Evolutionary conservation across 2,113 vertebrate genomes (phyloP).

Genomic region (Sisor rabdophorus): DNA sequence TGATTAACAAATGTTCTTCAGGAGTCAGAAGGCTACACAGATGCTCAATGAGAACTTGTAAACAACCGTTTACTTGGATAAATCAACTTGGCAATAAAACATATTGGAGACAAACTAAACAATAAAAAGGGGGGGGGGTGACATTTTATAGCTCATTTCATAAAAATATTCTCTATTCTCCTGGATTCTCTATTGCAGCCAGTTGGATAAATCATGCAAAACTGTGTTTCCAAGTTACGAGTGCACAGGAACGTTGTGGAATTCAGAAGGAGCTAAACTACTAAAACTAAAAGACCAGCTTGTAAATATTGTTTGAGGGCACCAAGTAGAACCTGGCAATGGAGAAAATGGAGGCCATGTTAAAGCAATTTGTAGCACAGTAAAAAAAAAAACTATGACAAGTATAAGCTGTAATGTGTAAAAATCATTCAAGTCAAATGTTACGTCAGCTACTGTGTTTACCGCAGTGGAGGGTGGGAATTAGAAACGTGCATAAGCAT

Average conservation of each 20-base stretch:
- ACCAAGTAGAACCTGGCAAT: not conserved
- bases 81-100: not conserved
- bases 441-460: not conserved
- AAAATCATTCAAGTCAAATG: not conserved
- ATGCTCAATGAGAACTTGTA: not conserved
- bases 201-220: not conserved
- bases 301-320: conserved; percentile 2
- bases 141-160: not conserved
- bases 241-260: not conserved
- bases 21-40: not conserved
- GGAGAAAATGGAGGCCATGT: not conserved
- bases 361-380: not conserved
- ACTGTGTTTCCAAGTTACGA: not conserved
- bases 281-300: not conserved
- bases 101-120: not conserved
- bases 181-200: not conserved
- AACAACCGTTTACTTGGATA: not conserved
- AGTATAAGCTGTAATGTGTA: not conserved
- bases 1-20: conserved; percentile 43
- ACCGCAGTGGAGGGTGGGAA: not conserved
- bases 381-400: too few relatives aligned
- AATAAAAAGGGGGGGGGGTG: too few relatives aligned
- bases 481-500: not conserved
- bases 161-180: not conserved
- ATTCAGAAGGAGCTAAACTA: not conserved